phyloP scores from a whole-genome alignment of 2,113 vertebrate genomes.

The Calyptommatus sinebrachiatus region DNA sequence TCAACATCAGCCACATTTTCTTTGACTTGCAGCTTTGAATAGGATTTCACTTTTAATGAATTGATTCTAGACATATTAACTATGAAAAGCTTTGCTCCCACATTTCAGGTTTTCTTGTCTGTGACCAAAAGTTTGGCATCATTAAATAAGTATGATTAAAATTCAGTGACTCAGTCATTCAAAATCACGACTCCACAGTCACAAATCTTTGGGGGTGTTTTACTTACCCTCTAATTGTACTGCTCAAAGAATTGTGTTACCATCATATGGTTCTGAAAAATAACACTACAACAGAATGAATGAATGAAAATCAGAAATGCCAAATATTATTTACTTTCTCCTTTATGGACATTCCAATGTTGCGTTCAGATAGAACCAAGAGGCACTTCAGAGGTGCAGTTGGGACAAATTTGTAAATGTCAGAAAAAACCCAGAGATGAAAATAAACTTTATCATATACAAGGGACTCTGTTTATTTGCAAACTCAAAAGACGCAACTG shows the following conservation, averaged over 20 bases:
- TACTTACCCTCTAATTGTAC: not conserved
- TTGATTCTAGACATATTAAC: not conserved
- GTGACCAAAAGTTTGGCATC: constrained; percentile 1
- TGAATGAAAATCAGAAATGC: constrained; percentile 2
- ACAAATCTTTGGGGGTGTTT: constrained; percentile 12
- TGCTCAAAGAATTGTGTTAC: constrained; percentile 1
- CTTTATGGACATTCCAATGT: not conserved
- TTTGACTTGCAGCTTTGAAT: constrained; percentile 13
- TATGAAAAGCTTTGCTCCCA: constrained; percentile 10
- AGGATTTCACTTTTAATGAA: constrained; percentile 24
- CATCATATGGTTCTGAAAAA: not conserved
- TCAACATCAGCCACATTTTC: not conserved
- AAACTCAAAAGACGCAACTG: too few species aligned
- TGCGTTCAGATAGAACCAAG: too few species aligned
- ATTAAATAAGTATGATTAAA: not conserved
- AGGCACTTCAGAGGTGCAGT: too few species aligned
- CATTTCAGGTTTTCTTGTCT: not conserved
- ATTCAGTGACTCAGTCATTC: constrained; percentile 11
- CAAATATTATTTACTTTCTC: not conserved
- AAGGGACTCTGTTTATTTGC: too few species aligned
- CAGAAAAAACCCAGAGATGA: too few species aligned
- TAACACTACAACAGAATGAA: not conserved
- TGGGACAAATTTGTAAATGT: too few species aligned
- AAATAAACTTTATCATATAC: too few species aligned
- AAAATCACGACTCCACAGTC: constrained; percentile 15